These are phyloP conservation scores for Lithobates sylvaticus DNA, from an alignment of 2,797 vertebrate genomes.

Conservation along the genomic window DNA sequence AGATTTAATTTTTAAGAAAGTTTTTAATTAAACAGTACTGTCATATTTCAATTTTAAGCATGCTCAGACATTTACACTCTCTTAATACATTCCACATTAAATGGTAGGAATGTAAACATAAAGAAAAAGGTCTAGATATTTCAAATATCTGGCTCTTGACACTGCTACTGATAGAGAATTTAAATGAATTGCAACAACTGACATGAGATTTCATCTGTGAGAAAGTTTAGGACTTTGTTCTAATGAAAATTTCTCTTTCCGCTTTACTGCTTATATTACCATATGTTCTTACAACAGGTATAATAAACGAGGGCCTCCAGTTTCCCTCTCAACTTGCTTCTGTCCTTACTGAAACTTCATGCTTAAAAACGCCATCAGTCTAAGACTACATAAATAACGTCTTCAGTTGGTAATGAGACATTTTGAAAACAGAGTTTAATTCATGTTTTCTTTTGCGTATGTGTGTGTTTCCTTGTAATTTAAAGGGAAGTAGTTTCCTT, in stretches of 20 bases:
- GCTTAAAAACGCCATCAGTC: slow-evolving; percentile 39
- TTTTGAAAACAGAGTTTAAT: slow-evolving; percentile 60
- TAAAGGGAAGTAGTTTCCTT: slow-evolving; percentile 61
- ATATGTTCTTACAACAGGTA: slow-evolving; percentile 5
- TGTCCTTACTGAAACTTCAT: slow-evolving; percentile 41
- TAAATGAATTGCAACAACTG: slow-evolving; percentile 17
- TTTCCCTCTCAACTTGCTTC: slow-evolving; percentile 55
- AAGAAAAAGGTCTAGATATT: background rate
- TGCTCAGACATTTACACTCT: no score
- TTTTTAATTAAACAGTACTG: no score
- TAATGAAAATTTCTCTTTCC: slow-evolving; percentile 54
- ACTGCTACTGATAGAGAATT: background rate
- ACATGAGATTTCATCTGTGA: slow-evolving; percentile 36
- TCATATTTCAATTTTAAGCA: no score
- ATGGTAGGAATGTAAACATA: background rate
- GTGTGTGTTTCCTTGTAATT: slow-evolving; percentile 60
- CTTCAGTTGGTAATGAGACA: slow-evolving; percentile 44
- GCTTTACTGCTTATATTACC: slow-evolving; percentile 46
- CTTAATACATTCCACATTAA: background rate
- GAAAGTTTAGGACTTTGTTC: slow-evolving; percentile 44
- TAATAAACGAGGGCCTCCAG: slow-evolving; percentile 35
- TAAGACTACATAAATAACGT: slow-evolving; percentile 33
- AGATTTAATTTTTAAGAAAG: no score
- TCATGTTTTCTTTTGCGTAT: background rate
- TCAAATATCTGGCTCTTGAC: background rate